Percentiles rank a stretch among this genome's conserved stretches.
phyloP scores from a whole-genome alignment of 2,888 invertebrate species.

The Hyposoter didymator region DNA sequence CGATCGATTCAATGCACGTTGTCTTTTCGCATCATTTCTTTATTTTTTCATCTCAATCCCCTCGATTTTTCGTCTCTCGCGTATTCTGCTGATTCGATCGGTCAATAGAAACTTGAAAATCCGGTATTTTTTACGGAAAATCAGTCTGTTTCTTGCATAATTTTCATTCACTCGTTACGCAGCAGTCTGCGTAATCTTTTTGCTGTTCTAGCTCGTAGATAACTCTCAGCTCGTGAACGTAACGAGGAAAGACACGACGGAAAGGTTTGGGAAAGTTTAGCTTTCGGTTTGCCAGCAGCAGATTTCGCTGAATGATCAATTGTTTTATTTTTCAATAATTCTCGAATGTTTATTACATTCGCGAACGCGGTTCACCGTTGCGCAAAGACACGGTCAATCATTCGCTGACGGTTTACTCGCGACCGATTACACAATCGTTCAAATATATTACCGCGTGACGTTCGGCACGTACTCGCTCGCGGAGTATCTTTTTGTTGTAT shows the following conservation, averaged over 20 bases:
- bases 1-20: neutral
- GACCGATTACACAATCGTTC: slow-evolving; percentile 58
- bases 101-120: neutral
- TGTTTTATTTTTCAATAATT: neutral
- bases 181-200: neutral
- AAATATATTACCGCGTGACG: slow-evolving; percentile 63
- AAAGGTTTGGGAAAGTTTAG: neutral
- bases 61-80: neutral
- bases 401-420: slow-evolving; percentile 40
- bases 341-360: slow-evolving; percentile 1
- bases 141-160: neutral
- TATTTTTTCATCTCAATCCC: neutral
- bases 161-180: neutral
- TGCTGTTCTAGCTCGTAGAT: neutral
- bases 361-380: neutral
- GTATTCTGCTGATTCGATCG: neutral
- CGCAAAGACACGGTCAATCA: slow-evolving; percentile 1
- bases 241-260: neutral
- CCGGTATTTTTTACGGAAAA: neutral
- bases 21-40: neutral
- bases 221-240: neutral
- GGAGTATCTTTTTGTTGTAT: slow-evolving; percentile 40
- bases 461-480: slow-evolving; percentile 55
- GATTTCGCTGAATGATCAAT: neutral
- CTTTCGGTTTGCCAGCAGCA: neutral